These are phyloP conservation scores for Strix occidentalis DNA, from an alignment of 2,797 vertebrate genomes.

Conservation along the genomic window DNA sequence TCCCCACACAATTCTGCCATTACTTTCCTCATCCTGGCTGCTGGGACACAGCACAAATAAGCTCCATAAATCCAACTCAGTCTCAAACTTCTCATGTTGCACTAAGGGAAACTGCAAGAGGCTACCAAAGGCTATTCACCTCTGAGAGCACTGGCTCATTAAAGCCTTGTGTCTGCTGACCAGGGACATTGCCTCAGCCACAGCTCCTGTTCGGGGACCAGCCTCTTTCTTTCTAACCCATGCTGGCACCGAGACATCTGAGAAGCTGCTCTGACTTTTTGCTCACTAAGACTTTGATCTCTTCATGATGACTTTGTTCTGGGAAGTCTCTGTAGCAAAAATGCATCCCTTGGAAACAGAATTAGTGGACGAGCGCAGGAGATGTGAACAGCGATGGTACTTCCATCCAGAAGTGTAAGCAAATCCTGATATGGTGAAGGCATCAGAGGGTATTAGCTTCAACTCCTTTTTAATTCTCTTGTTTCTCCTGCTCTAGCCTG, in stretches of 20 bases:
- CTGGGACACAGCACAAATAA: background rate
- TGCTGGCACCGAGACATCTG: background rate
- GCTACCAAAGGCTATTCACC: background rate
- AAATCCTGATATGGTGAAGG: background rate
- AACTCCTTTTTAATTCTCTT: background rate
- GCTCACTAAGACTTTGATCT: background rate
- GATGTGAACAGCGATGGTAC: background rate
- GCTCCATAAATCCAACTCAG: background rate
- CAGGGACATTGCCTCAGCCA: background rate
- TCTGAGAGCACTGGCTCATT: background rate
- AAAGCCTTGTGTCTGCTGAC: background rate
- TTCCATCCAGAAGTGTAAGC: background rate
- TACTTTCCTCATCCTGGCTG: background rate
- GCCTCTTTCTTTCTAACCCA: background rate
- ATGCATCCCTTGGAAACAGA: background rate
- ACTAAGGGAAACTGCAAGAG: background rate
- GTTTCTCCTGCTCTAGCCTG: background rate
- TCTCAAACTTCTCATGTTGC: background rate
- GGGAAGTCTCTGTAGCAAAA: background rate
- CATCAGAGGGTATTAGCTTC: background rate
- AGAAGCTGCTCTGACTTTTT: background rate
- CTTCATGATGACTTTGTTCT: background rate
- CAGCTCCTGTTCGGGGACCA: background rate
- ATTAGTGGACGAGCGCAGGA: rapidly evolving
- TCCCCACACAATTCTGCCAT: background rate